Conservation (phyloP, 30 jellyfish, hydroid and myxozoan species). For the Phacellophora camtschatica region DNA sequence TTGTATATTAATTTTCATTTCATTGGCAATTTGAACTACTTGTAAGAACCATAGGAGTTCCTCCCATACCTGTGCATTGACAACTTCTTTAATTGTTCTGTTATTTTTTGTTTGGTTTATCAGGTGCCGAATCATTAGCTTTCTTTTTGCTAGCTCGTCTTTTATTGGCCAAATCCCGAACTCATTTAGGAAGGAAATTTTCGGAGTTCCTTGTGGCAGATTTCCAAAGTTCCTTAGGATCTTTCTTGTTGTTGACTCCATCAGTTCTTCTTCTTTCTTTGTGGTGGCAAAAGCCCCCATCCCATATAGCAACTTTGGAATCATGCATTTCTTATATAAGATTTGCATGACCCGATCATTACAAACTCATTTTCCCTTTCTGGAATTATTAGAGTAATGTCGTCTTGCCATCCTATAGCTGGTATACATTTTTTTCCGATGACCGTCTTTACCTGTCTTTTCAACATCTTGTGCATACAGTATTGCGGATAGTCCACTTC, state of each 20-base stretch:
- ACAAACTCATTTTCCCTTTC: neutral
- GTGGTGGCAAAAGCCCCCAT: neutral
- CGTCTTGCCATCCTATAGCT: neutral
- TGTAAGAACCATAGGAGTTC: neutral
- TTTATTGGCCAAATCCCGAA: slow-evolving; percentile 16
- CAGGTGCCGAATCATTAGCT: slow-evolving; percentile 5
- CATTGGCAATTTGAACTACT: neutral
- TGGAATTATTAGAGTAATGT: neutral
- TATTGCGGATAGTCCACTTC: neutral
- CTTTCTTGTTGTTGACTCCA: neutral
- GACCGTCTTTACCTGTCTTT: neutral
- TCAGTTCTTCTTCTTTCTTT: slow-evolving; percentile 1
- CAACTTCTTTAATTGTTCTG: neutral
- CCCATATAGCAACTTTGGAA: neutral
- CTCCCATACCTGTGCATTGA: neutral
- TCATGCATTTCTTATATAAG: neutral
- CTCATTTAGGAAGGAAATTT: neutral
- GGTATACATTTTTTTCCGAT: neutral
- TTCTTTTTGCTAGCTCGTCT: neutral
- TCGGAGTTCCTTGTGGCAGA: slow-evolving; percentile 15
- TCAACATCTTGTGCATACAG: neutral
- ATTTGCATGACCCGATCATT: neutral
- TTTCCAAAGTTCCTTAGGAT: slow-evolving; percentile 13
- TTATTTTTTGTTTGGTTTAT: neutral
- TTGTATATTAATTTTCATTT: neutral